Evolutionary conservation across 2,888 invertebrate genomes (phyloP), one percentile per base, ranked within the genome.

Genomic region (Philereme vetulata): DNA sequence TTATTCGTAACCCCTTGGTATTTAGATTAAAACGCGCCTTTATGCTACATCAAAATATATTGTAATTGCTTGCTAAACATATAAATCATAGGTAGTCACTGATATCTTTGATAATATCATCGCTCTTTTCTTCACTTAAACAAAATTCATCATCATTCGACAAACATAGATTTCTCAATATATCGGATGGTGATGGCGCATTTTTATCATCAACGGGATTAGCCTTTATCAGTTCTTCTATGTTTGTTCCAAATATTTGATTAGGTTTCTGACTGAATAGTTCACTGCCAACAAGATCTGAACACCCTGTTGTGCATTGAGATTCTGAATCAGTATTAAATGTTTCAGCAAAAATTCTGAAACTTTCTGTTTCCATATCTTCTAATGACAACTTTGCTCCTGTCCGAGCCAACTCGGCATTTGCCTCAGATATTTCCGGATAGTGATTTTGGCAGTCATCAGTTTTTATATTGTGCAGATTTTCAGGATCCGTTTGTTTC

Each of bases 111-210:
- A 74, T 74, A 3, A 77, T 58, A 51, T 79, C 75, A 46, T 67
- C 74, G 43, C 60, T 68, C 48, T 62, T 64, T 51, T 76, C 72
- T 56, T 75, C 68, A 42, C 72, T 55, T 47, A 75, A 68, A 46
- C 56, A 65, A 46, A 75, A 80, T 51, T 87, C 85, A 32, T 90
- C 86, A 77, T 94, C 90, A 57, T 81, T 86, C 1, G 90, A 93
- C 51, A 95, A 85, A 68, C 93, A 93, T 66, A 95, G 86, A 66
- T 95, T 94, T 82, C 94, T 93, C 64, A 95, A 87, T 68, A 94
- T 94, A 72, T 94, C 93, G 36, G 95, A 94, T 7, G 96, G 94
- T 3, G 95, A 95, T 58, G 94, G 94, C 10, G 93, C 80, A 78
- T 92, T 93, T 66, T 93, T 93, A 47, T 93, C 86, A 56, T 89